phyloP scores from a whole-genome alignment of 2,797 vertebrate species.

The Takifugu rubripes region DNA sequence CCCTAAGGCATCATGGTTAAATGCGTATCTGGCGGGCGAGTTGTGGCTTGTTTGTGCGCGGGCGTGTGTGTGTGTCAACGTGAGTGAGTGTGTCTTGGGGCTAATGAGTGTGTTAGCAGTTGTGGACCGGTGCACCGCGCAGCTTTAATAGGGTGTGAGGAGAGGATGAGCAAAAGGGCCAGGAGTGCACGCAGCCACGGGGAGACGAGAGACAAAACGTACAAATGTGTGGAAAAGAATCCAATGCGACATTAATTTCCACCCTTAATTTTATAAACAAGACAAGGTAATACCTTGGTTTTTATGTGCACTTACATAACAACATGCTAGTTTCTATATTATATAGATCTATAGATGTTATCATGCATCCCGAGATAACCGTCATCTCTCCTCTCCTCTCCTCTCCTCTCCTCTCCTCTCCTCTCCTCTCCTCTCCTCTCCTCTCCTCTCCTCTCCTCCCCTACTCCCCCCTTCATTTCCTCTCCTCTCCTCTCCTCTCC shows the following conservation, averaged over 20 bases:
- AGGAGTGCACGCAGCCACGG: background rate
- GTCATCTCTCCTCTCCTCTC: background rate
- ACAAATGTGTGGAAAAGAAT: background rate
- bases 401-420: background rate
- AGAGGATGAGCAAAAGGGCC: slow-evolving; percentile 8
- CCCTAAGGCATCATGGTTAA: slow-evolving; percentile 63
- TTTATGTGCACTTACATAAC: too few species aligned
- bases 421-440: slow-evolving; percentile 9
- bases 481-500: background rate
- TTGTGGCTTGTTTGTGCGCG: slow-evolving; percentile 54
- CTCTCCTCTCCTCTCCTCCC: background rate
- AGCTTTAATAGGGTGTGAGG: slow-evolving; percentile 8
- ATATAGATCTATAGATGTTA: too few species aligned
- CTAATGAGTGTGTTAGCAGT: slow-evolving; percentile 56
- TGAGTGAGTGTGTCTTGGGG: slow-evolving; percentile 21
- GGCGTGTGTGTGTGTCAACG: slow-evolving; percentile 16
- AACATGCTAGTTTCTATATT: too few species aligned
- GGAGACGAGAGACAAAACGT: background rate
- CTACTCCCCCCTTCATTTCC: background rate
- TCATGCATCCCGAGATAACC: too few species aligned
- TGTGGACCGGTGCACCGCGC: slow-evolving; percentile 28
- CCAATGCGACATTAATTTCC: too few species aligned
- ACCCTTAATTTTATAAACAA: too few species aligned
- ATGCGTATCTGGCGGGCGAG: slow-evolving; percentile 60
- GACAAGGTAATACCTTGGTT: too few species aligned